Conservation (phyloP, 2,113 vertebrate genomes). For the Canis aureus region DNA sequence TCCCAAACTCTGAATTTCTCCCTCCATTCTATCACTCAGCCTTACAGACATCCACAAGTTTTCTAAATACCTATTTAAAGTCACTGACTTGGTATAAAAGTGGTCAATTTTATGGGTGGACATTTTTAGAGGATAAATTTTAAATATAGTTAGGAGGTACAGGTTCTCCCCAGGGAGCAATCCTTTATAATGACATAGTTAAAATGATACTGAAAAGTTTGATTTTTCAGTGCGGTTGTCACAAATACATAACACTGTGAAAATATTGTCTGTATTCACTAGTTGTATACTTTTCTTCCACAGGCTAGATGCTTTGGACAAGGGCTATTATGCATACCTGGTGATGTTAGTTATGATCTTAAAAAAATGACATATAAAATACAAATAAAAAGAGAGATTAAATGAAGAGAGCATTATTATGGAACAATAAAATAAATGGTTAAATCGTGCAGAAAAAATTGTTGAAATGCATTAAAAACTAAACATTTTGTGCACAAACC, state of each 20-base stretch:
- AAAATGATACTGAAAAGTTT: background rate
- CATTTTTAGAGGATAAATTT: background rate
- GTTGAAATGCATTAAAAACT: background rate
- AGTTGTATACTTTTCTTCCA: background rate
- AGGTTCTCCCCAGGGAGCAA: background rate
- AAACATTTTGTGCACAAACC: background rate
- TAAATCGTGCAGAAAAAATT: background rate
- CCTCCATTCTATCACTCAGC: background rate
- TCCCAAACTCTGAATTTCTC: background rate
- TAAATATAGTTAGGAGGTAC: background rate
- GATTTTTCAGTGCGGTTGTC: background rate
- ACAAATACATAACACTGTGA: background rate
- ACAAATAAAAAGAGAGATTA: background rate
- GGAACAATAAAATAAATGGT: background rate
- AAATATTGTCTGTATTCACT: background rate
- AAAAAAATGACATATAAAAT: background rate
- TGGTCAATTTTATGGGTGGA: background rate
- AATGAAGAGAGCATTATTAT: background rate
- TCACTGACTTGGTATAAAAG: background rate
- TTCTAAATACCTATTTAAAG: background rate
- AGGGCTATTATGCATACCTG: rapidly evolving
- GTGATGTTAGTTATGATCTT: background rate
- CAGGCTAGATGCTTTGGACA: background rate
- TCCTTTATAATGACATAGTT: background rate
- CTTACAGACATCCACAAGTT: background rate